Conservation (phyloP, 2,888 invertebrate species). For the Torymus aiolomorphi region DNA sequence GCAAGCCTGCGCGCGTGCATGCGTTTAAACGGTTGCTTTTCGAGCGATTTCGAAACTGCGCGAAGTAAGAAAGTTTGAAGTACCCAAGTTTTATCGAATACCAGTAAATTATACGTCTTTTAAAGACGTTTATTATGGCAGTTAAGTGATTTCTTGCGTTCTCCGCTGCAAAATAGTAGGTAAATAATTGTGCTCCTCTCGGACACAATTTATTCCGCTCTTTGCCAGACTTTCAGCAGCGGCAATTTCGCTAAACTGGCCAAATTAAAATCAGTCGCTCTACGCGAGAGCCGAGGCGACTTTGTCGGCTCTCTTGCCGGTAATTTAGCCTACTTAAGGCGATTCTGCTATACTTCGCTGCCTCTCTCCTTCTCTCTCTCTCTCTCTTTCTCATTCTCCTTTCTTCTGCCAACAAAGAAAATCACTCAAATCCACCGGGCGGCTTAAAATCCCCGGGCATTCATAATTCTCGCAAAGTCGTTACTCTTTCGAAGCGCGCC, state of each 20-base stretch:
- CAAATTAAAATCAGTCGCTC: constrained; percentile 25
- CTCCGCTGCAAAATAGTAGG: no score
- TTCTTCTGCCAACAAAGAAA: constrained; percentile 23
- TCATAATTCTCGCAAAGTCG: constrained; percentile 44
- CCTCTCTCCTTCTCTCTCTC: no score
- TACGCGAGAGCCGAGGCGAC: background rate
- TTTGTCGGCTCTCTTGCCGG: background rate
- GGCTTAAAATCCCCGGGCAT: constrained; percentile 6
- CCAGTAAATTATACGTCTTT: background rate
- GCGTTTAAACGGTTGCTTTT: no score
- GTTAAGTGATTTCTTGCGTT: no score
- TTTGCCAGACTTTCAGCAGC: no score
- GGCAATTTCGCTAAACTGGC: background rate
- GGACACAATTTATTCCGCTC: no score
- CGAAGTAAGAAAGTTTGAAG: no score
- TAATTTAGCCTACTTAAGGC: constrained; percentile 27
- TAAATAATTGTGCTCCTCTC: no score
- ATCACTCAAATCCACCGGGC: constrained; percentile 28
- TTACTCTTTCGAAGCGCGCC: constrained; percentile 38
- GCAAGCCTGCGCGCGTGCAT: no score
- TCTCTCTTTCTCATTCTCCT: background rate
- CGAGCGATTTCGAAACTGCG: no score
- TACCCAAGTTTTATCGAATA: background rate
- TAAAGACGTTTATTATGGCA: background rate
- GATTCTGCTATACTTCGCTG: background rate